These are phyloP conservation scores for Macropodus opercularis DNA, from an alignment of 2,797 vertebrate species.

Conservation along the genomic window DNA sequence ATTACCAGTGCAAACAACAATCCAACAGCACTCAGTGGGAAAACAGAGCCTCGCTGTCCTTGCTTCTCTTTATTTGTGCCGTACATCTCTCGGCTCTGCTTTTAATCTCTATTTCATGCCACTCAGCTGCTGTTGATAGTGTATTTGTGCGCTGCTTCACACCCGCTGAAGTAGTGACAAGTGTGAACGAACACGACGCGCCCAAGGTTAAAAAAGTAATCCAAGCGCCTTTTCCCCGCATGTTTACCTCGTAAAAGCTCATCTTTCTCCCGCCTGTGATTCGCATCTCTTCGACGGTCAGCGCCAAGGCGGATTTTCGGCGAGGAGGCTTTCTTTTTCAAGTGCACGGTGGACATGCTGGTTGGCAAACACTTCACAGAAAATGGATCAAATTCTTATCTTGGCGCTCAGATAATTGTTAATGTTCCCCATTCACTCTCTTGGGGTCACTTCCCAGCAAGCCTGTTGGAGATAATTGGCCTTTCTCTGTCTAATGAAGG, in stretches of 20 bases:
- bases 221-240: neutral
- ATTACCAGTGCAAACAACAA: neutral
- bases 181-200: conserved; percentile 29
- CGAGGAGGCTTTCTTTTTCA: conserved; percentile 17
- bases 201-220: conserved; percentile 55
- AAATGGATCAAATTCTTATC: conserved; percentile 63
- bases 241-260: conserved; percentile 36
- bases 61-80: conserved; percentile 12
- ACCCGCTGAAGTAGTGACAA: conserved; percentile 29
- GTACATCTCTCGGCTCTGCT: conserved; percentile 15
- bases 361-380: conserved; percentile 46
- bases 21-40: neutral
- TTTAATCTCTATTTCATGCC: conserved; percentile 45
- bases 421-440: conserved; percentile 46
- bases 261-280: conserved; percentile 22
- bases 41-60: conserved; percentile 30
- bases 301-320: conserved; percentile 35
- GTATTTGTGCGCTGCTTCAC: conserved; percentile 39
- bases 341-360: conserved; percentile 6
- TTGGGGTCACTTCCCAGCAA: conserved; percentile 47
- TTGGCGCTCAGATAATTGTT: conserved; percentile 59
- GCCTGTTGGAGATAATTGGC: conserved; percentile 66
- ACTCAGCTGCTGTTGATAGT: conserved; percentile 31
- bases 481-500: conserved; percentile 54
- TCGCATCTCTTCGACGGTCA: conserved; percentile 28